Evolutionary conservation across 2,113 vertebrate species (phyloP).

Genomic region (Cyanoderma ruficeps): DNA sequence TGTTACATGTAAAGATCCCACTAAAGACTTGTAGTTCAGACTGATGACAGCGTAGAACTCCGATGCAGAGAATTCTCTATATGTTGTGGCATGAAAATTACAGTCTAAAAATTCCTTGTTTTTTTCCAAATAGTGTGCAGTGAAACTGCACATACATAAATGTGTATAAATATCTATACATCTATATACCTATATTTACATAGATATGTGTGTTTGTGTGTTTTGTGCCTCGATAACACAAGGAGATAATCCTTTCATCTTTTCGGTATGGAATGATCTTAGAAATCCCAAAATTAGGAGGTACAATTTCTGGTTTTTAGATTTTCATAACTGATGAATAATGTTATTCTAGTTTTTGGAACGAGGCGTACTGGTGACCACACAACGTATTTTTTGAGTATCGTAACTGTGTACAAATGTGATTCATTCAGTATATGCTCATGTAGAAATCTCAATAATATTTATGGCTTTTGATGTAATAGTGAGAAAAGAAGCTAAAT

Average conservation of each 20-base stretch:
- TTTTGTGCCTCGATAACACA: background rate
- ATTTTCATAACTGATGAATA: background rate
- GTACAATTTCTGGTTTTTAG: background rate
- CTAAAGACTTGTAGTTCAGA: background rate
- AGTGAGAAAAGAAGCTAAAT: background rate
- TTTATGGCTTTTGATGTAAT: background rate
- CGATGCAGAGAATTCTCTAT: background rate
- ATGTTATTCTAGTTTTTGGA: background rate
- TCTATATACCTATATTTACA: background rate
- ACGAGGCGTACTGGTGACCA: fast-evolving
- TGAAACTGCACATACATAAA: background rate
- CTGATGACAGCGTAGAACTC: background rate
- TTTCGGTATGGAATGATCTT: background rate
- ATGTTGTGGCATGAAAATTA: background rate
- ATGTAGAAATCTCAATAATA: background rate
- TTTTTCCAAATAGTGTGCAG: background rate
- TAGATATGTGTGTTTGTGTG: background rate
- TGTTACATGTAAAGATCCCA: background rate
- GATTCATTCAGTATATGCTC: background rate
- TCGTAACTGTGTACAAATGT: background rate
- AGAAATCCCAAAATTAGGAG: background rate
- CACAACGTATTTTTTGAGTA: background rate
- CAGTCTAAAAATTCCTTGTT: background rate
- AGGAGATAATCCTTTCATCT: background rate
- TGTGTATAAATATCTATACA: background rate